These are phyloP conservation scores for Hydractinia symbiolongicarpus DNA, from an alignment of 30 jellyfish, hydroid and myxozoan genomes.

Conservation along the genomic window DNA sequence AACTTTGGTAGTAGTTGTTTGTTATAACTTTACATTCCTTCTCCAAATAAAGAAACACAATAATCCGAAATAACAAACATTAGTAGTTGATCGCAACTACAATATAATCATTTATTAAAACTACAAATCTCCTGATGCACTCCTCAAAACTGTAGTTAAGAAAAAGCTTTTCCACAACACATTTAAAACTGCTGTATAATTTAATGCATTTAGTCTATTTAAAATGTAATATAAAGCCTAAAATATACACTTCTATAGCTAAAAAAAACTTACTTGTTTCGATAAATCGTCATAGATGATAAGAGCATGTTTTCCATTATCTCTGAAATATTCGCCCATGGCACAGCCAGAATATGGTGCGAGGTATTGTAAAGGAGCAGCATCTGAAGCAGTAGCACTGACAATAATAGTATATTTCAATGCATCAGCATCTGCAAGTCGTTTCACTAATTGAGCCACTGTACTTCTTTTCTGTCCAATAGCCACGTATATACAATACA, in stretches of 20 bases:
- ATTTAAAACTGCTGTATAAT: too few species aligned
- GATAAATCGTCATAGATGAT: constrained; percentile 99
- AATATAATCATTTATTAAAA: too few species aligned
- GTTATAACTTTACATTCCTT: neutral
- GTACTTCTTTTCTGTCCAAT: constrained; percentile 99
- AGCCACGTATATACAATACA: constrained; percentile 98
- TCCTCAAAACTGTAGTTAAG: too few species aligned
- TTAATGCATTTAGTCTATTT: too few species aligned
- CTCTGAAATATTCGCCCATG: constrained; percentile 99
- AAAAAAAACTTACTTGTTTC: constrained; percentile 62
- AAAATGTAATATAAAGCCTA: too few species aligned
- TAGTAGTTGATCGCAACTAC: too few species aligned
- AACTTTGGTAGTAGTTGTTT: neutral
- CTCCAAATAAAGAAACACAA: neutral
- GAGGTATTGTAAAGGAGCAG: constrained; percentile 98
- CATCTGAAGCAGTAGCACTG: constrained; percentile 99
- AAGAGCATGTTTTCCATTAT: constrained; percentile 98
- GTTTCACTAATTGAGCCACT: constrained; percentile 98
- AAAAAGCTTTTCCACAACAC: too few species aligned
- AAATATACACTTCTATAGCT: neutral
- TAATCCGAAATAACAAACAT: neutral
- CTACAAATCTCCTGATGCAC: too few species aligned
- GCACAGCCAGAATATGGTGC: constrained; percentile 99
- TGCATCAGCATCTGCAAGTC: constrained; percentile 98
- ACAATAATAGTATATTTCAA: constrained; percentile 95